Conservation (phyloP, 2,888 invertebrate genomes). For the Vanessa cardui region DNA sequence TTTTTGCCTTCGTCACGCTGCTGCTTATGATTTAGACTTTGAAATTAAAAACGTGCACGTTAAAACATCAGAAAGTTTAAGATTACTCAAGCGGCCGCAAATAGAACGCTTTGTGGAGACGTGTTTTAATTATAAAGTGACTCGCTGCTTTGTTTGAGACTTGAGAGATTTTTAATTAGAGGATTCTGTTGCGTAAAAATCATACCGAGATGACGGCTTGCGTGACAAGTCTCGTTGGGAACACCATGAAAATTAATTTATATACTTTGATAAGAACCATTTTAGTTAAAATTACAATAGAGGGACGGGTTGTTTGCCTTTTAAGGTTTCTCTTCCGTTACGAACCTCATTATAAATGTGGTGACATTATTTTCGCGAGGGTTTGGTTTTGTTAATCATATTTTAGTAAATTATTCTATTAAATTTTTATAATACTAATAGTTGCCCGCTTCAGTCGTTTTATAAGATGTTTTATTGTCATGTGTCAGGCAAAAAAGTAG, state of each 20-base stretch:
- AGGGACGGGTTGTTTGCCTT: no score
- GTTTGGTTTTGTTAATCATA: no score
- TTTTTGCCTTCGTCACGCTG: background rate
- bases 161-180: conserved; percentile 22
- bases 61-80: conserved; percentile 39
- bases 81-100: conserved; percentile 38
- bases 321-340: no score
- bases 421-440: no score
- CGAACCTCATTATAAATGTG: no score
- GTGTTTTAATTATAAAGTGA: conserved; percentile 44
- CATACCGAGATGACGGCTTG: conserved; percentile 2
- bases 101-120: conserved; percentile 38
- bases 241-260: conserved; percentile 4
- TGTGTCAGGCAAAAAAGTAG: no score
- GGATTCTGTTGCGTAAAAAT: conserved; percentile 11
- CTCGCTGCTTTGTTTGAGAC: conserved; percentile 19
- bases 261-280: background rate
- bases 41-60: conserved; percentile 25
- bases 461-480: no score
- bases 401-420: no score
- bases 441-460: no score
- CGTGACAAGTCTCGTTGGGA: conserved; percentile 4
- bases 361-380: no score
- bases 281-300: background rate
- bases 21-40: background rate